Base-by-base conservation (phyloP, 2,797 vertebrate species). In the Galago senegalensis region DNA sequence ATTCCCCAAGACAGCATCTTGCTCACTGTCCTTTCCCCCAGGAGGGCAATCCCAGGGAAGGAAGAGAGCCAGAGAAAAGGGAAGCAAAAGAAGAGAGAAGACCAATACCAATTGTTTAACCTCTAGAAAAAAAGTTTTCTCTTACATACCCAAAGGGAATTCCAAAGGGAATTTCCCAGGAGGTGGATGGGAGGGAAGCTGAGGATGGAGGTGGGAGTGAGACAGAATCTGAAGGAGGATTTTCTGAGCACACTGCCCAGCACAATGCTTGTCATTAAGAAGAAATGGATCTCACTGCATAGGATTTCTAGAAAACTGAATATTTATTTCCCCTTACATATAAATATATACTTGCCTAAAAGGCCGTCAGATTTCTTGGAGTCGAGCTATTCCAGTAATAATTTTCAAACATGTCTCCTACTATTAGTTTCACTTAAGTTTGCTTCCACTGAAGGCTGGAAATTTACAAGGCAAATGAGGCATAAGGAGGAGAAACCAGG, bases 261-360 rank as follows among this genome's bases (percentile, higher is more conserved):
- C 1, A 53, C 2, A 23, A 81, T 70, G 12, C 56, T 73, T 84
- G 75, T 31, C 27, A 34, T 56, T 80, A 80, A 60, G 77, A 56
- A 79, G 76, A 80, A 60, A 37, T 60, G 7, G n/a, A 34, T 86
- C 61, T 65, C 87, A 34, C 82, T 77, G 65, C 9, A 31, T 13
- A 27, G 84, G 43, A 37, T 87, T 83, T 93, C 94, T 89, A 81
- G 76, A 94, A 69, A 67, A 97, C 16, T 40, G 46, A 76, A 56
- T 91, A 94, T 79, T 93, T 93, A 92, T 82, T 93, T 96, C 85
- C 18, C 43, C 93, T 94, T 65, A 65, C 46, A 49, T 72, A n/a
- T 46, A 83, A 95, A 94, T 79, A 29, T 21, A 73, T 34, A 40
- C 43, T 56, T 63, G 6, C 81, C 67, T 49, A 46, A 61, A 89